Evolutionary conservation across 2,797 vertebrate species (phyloP).

Genomic region (Enoplosus armatus): DNA sequence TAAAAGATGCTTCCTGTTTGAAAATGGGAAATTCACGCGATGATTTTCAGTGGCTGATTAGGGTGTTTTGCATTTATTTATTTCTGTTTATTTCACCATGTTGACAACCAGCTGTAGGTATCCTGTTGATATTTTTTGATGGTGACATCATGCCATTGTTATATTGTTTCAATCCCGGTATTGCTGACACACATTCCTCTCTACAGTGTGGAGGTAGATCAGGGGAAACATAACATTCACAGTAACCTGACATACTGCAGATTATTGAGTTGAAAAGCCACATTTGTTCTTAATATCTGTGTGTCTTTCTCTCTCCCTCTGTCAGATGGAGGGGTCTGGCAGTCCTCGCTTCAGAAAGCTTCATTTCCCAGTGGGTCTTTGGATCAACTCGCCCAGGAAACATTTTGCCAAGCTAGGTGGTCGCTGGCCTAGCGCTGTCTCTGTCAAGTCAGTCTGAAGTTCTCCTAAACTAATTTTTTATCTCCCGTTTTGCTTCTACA

Average conservation of each 20-base stretch:
- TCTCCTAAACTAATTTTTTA: conserved; percentile 16
- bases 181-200: conserved; percentile 45
- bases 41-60: conserved; percentile 55
- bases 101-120: conserved; percentile 71
- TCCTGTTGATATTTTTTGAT: conserved; percentile 78
- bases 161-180: conserved; percentile 67
- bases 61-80: conserved; percentile 27
- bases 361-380: conserved; percentile 94
- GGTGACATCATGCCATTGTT: conserved; percentile 82
- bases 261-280: conserved; percentile 7
- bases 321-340: conserved; percentile 92
- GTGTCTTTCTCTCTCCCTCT: conserved; percentile 39
- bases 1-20: conserved; percentile 82
- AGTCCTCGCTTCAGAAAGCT: conserved; percentile 95
- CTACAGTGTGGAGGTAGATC: conserved; percentile 18
- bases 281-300: conserved; percentile 1
- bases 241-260: conserved; percentile 4
- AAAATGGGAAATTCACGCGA: conserved; percentile 59
- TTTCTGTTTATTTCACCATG: conserved; percentile 59
- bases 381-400: conserved; percentile 96
- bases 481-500: conserved; percentile 32
- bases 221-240: conserved; percentile 22
- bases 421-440: conserved; percentile 94
- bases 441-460: conserved; percentile 90
- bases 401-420: conserved; percentile 93